Evolutionary conservation across 2,888 invertebrate genomes (phyloP).

Genomic region (Ophonus ardosiacus): DNA sequence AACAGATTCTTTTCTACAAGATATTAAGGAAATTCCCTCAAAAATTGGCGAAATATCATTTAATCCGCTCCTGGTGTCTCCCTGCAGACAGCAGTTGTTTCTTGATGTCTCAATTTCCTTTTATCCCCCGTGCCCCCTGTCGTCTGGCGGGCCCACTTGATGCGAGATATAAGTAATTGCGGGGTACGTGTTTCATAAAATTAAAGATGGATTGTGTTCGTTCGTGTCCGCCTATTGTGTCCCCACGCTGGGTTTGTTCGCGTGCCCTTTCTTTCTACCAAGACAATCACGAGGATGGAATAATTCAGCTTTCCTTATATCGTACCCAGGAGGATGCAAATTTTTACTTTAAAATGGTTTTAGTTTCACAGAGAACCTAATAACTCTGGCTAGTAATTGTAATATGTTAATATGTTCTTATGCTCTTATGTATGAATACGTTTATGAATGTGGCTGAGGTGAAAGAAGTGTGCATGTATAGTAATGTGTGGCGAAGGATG

Average conservation of each 20-base stretch:
- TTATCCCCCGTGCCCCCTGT: conserved; percentile 9
- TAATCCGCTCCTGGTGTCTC: neutral
- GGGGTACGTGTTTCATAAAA: conserved; percentile 62
- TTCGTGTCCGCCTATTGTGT: conserved; percentile 60
- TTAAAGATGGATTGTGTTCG: conserved; percentile 62
- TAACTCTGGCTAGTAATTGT: too few relatives aligned
- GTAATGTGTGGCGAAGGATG: too few relatives aligned
- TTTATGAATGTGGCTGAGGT: too few relatives aligned
- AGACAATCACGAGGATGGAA: neutral
- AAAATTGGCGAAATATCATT: too few relatives aligned
- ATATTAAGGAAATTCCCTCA: too few relatives aligned
- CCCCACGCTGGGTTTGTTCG: conserved; percentile 31
- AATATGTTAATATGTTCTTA: too few relatives aligned
- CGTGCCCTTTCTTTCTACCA: neutral
- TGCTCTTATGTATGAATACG: too few relatives aligned
- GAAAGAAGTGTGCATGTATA: too few relatives aligned
- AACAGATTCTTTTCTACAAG: too few relatives aligned
- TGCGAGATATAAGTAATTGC: conserved; percentile 60
- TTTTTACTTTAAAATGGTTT: neutral
- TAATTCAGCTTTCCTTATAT: neutral
- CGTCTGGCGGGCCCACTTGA: conserved; percentile 48
- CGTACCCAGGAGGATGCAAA: neutral
- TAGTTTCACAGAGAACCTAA: too few relatives aligned
- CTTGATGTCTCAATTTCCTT: conserved; percentile 60
- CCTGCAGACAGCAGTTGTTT: conserved; percentile 46